phyloP scores from a whole-genome alignment of 2,888 invertebrate species.

The Netelia fuscicornis region DNA sequence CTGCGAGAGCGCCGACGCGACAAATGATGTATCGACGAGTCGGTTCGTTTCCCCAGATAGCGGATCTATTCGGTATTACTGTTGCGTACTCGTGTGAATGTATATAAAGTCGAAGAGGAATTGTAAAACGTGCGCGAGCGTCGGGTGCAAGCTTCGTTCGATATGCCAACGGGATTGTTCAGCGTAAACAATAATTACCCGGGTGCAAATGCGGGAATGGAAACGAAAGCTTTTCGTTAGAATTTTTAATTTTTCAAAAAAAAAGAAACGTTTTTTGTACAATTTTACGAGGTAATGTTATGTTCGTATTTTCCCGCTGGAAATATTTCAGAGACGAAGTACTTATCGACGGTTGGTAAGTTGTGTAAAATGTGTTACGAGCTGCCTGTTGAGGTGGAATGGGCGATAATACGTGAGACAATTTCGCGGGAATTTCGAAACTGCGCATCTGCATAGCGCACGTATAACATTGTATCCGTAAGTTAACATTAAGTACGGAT shows the following conservation, averaged over 20 bases:
- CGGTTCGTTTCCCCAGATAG: constrained; percentile 80
- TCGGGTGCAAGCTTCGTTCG: too few relatives aligned
- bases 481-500: neutral
- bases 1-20: constrained; percentile 71
- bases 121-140: constrained; percentile 19
- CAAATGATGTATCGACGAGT: constrained; percentile 79
- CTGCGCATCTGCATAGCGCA: neutral
- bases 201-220: too few relatives aligned
- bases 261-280: too few relatives aligned
- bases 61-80: constrained; percentile 75
- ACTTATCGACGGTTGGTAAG: neutral
- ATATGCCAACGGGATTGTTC: too few relatives aligned
- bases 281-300: too few relatives aligned
- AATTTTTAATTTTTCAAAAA: too few relatives aligned
- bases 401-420: neutral
- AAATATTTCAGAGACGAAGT: too few relatives aligned
- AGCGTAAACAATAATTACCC: too few relatives aligned
- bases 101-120: constrained; percentile 30
- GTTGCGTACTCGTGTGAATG: constrained; percentile 20
- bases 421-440: neutral
- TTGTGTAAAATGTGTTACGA: neutral
- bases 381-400: neutral
- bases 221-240: too few relatives aligned
- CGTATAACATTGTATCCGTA: neutral
- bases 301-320: too few relatives aligned